Conservation (phyloP, 2,797 vertebrate genomes). For the Eospalax fontanierii region DNA sequence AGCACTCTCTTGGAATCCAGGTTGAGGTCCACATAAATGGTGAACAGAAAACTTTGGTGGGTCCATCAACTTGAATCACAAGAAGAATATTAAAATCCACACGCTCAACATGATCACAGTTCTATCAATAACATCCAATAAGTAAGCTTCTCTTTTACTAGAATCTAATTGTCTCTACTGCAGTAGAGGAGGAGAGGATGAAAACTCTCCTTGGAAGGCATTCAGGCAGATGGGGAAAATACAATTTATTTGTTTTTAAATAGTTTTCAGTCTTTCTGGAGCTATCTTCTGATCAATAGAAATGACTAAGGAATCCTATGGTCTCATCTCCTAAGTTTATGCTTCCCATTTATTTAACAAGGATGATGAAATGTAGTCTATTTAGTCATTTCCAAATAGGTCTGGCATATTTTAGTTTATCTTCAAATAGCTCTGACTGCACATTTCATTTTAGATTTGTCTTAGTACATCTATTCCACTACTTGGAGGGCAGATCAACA, state of each 20-base stretch:
- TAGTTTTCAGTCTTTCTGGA: conserved; percentile 46
- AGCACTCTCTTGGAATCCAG: not conserved
- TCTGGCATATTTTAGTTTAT: conserved; percentile 36
- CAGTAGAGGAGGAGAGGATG: not conserved
- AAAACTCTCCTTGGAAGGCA: conserved; percentile 54
- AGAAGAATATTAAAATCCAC: conserved; percentile 45
- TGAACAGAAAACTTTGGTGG: not conserved
- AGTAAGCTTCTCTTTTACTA: conserved; percentile 44
- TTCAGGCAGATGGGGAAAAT: conserved; percentile 21
- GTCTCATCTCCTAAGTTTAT: conserved; percentile 71
- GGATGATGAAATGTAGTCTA: conserved; percentile 72
- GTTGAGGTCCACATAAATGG: not conserved
- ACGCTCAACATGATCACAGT: not conserved
- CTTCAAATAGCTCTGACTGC: conserved; percentile 45
- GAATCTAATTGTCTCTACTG: conserved; percentile 40
- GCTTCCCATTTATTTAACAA: conserved; percentile 75
- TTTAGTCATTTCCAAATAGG: conserved; percentile 68
- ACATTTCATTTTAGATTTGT: conserved; percentile 38
- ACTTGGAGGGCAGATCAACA: not conserved
- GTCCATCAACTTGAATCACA: conserved; percentile 9
- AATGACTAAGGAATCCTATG: conserved; percentile 71
- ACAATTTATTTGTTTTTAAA: conserved; percentile 75
- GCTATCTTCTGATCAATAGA: conserved; percentile 73
- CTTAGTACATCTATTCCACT: not conserved
- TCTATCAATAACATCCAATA: conserved; percentile 35